Evolutionary conservation across 1,140 invertebrate genomes (phyloP), one percentile per base, ranked within the genome.

Genomic region (Conopomorpha cramerella): DNA sequence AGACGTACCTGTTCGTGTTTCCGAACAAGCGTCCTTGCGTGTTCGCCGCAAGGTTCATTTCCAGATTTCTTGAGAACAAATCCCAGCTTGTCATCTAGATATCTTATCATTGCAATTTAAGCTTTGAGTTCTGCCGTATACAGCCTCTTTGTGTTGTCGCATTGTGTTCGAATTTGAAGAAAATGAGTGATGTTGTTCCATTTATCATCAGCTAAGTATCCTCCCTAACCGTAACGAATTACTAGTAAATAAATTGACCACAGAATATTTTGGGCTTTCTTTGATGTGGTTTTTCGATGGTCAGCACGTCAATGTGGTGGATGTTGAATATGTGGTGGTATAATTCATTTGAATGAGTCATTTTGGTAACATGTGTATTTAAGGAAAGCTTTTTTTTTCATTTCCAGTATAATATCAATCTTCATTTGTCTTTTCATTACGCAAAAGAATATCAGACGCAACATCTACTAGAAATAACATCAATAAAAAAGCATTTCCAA

Each of bases 141-240:
- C n/a, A n/a, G n/a, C n/a, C n/a, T n/a, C n/a, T n/a, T n/a, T n/a
- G n/a, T n/a, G n/a, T n/a, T 28, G 29, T 15, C 34, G 30, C 23
- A 29, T 38, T 34, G 30, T 27, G 33, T 28, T 17, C 15, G 34
- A 34, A 34, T 43, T 26, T 32, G 46, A 49, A 40, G 50, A 61
- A 59, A 56, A 68, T 63, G 56, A 67, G 44, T 45, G 60, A 60
- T 43, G 55, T 56, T 41, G 45, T 50, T 56, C 51, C 60, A 73
- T 73, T 73, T 62, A 73, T 73, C 68, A 73, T 73, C 56, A 36
- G 43, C 40, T 54, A 68, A 70, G 64, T 70, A 70, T 70, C 59
- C 65, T 64, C 68, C 65, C 68, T 53, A 46, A 43, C 54, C 62
- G 58, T 58, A 68, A 73, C 68, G 55, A 68, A 73, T 70, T 54